Evolutionary conservation across 2,888 invertebrate genomes (phyloP), one percentile per base, ranked within the genome.

Genomic region (Leucophora obtusa): DNA sequence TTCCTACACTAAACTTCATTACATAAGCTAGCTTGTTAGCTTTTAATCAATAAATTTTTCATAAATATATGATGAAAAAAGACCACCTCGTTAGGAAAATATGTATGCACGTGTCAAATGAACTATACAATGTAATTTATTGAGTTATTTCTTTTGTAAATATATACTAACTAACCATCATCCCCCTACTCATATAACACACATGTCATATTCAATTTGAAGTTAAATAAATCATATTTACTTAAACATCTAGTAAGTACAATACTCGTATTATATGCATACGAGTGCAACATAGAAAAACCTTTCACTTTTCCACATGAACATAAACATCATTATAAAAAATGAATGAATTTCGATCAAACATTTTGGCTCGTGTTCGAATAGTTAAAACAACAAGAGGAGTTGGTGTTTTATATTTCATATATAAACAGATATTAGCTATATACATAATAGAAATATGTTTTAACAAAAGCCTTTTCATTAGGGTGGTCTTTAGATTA

Each of bases 271-370:
- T 59, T 15, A 17, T 47, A 65, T 59, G 70, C 65, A 77, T 53
- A 70, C 33, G 51, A 58, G 1, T 15, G n/a, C 1, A 18, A 24
- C n/a, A 9, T 15, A 33, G 7, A 28, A 47, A 47, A 77, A 77
- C 81, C 81, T 81, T 81, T 81, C 81, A 81, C 81, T 81, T 81
- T 81, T 80, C 50, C 66, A 66, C 60, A 72, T 50, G 72, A 78
- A 66, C 60, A 68, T 66, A 50, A 68, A 72, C 66, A 72, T 60
- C 59, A 54, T 60, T 60, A 68, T 54, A 66, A 78, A 65, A 60
- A 38, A 35, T 63, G 24, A 47, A 51, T 65, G n/a, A 11, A 50
- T 38, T 59, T 53, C 66, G 54, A 60, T 77, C 54, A 35, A 60
- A 65, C 8, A n/a, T 1, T 62, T 72, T 71, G 71, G 71, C 77